These are phyloP conservation scores for Chydorus sphaericus DNA, from an alignment of 2,888 invertebrate genomes.

Conservation along the genomic window DNA sequence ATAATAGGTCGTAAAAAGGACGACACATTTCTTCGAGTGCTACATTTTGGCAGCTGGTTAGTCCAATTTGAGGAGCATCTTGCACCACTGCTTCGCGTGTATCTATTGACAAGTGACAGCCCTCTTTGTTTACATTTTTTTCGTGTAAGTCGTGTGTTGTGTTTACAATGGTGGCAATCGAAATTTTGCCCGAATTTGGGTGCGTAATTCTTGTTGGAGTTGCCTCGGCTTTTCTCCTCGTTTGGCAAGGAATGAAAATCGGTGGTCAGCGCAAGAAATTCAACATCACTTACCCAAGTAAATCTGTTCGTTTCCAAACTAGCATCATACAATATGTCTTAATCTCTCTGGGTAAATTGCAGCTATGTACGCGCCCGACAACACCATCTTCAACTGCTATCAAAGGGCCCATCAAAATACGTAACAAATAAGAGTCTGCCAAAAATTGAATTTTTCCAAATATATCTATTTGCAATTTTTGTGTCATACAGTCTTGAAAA, in stretches of 20 bases:
- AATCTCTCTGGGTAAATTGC: too few species aligned
- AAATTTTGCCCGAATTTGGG: conserved; percentile 27
- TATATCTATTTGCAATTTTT: background rate
- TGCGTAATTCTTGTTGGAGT: conserved; percentile 28
- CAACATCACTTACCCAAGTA: conserved; percentile 30
- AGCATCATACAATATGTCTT: too few species aligned
- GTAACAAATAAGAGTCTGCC: conserved; percentile 24
- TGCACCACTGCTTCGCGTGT: too few species aligned
- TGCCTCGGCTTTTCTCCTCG: conserved; percentile 26
- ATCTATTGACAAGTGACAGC: too few species aligned
- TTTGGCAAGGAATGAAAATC: conserved; percentile 28
- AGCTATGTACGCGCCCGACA: conserved; percentile 30
- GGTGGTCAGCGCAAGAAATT: conserved; percentile 27
- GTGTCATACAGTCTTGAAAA: conserved; percentile 22
- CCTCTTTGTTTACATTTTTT: too few species aligned
- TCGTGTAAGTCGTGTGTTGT: too few species aligned
- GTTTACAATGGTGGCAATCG: conserved; percentile 20
- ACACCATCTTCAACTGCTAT: conserved; percentile 32
- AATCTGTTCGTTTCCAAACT: too few species aligned
- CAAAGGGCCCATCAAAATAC: conserved; percentile 36
- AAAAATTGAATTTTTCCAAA: background rate
- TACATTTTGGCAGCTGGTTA: too few species aligned
- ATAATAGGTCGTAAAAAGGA: too few species aligned
- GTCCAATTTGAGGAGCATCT: too few species aligned
- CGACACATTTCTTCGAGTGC: too few species aligned